Evolutionary conservation across 2,113 vertebrate species (phyloP).

Genomic region (Rhadina sibilatrix): DNA sequence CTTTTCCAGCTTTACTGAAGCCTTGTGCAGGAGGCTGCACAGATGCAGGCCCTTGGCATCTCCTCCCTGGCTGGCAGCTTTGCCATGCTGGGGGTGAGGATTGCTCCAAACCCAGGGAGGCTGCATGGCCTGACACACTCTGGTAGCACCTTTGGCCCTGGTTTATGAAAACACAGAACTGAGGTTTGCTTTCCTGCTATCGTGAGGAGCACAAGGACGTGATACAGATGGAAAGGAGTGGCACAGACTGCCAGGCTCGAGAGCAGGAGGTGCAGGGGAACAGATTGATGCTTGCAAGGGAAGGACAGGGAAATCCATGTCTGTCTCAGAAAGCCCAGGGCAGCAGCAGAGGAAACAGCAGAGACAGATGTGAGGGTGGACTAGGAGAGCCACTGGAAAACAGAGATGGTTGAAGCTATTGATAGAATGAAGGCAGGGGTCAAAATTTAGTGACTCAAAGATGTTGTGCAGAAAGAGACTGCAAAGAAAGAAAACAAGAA

Average conservation of each 20-base stretch:
- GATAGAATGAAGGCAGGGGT: fast-evolving
- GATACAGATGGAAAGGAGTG: neutral
- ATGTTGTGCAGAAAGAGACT: neutral
- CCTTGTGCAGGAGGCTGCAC: fast-evolving
- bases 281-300: neutral
- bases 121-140: neutral
- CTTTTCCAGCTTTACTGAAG: neutral
- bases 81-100: neutral
- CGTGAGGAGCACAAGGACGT: fast-evolving
- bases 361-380: neutral
- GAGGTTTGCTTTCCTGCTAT: neutral
- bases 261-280: neutral
- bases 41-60: fast-evolving
- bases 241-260: neutral
- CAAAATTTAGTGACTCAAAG: neutral
- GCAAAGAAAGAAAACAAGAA: neutral
- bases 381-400: neutral
- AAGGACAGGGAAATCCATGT: neutral
- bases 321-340: neutral
- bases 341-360: neutral
- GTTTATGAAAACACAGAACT: neutral
- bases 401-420: neutral
- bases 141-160: neutral
- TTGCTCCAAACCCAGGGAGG: neutral
- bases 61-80: neutral